Base-by-base conservation (phyloP, 2,888 invertebrate species). In the Eupithecia subumbrata region DNA sequence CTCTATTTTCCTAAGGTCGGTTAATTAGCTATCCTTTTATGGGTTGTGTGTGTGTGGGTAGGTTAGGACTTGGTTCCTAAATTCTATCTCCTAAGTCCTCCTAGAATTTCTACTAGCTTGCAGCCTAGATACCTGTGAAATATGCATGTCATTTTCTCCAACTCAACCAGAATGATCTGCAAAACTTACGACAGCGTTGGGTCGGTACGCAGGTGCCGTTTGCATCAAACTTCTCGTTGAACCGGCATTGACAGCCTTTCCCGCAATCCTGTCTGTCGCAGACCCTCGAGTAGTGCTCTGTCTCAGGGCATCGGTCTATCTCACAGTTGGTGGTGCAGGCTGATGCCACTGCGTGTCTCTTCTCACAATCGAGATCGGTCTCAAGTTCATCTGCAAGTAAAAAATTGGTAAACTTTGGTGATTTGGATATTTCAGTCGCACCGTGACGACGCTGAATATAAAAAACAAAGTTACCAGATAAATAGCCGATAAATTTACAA, bases 131-230 rank as follows among this genome's bases (percentile, higher is more conserved):
- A 45, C 16, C 45, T 45, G 16, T 16, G 16, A 14, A 43, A 43
- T 43, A 14, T 4, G 43, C 45, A 14, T 45, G 16, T 18, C 7
- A 45, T 5, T 45, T 7, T 48, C 48, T 48, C 48, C 48, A 52
- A 22, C n/a, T 52, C n/a, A 52, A 56, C 22, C 25, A 60, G 25
- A 60, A 8, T 25, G 0, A 60, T 60, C 22, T 25, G 22, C 60
- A 60, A 4, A 66, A 82, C 81, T 79, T 76, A 84, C 81, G 79
- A 67, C 83, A 83, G 2, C 70, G 56, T 9, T 56, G 74, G 22
- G 81, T 78, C 0, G 79, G 71, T 60, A 83, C 78, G 40, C 83
- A 83, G 48, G 81, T 79, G 2, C 82, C 83, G 60, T 83, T 83
- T 40, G 56, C 67, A 11, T 74, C 76, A 40, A 81, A 79, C 18